Evolutionary conservation across 1,140 invertebrate genomes (phyloP).

Genomic region (Lerema accius): DNA sequence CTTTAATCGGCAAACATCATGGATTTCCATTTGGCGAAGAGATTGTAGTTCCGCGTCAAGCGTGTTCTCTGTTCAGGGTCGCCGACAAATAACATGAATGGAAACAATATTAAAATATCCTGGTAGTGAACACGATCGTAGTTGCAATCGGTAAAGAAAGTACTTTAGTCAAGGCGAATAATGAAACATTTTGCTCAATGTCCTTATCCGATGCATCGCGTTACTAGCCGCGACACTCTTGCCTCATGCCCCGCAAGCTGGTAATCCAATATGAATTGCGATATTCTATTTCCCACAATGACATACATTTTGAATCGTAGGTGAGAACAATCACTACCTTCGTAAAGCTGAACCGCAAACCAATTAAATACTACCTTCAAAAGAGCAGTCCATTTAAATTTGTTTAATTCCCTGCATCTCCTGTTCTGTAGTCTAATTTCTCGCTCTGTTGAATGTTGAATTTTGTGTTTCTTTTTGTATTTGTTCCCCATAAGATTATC

Average conservation of each 20-base stretch:
- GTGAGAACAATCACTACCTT: conserved; percentile 8
- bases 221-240: conserved; percentile 39
- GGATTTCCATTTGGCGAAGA: conserved; percentile 45
- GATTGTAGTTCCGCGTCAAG: conserved; percentile 60
- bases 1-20: conserved; percentile 8
- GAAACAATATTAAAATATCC: conserved; percentile 44
- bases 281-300: conserved; percentile 59
- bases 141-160: conserved; percentile 29
- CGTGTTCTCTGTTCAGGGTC: conserved; percentile 48
- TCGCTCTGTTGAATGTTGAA: conserved; percentile 42
- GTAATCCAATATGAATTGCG: conserved; percentile 63
- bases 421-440: conserved; percentile 44
- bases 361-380: conserved; percentile 1
- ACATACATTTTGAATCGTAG: conserved; percentile 36
- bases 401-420: conserved; percentile 31
- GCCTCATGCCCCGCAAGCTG: conserved; percentile 24
- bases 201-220: conserved; percentile 44
- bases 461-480: conserved; percentile 12
- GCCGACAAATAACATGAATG: conserved; percentile 53
- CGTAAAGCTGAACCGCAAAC: not conserved
- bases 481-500: not conserved
- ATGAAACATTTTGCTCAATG: conserved; percentile 32
- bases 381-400: conserved; percentile 24
- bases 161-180: conserved; percentile 27
- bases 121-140: conserved; percentile 23